Base-by-base conservation (phyloP, 2,888 invertebrate genomes). In the Parochlus steinenii region DNA sequence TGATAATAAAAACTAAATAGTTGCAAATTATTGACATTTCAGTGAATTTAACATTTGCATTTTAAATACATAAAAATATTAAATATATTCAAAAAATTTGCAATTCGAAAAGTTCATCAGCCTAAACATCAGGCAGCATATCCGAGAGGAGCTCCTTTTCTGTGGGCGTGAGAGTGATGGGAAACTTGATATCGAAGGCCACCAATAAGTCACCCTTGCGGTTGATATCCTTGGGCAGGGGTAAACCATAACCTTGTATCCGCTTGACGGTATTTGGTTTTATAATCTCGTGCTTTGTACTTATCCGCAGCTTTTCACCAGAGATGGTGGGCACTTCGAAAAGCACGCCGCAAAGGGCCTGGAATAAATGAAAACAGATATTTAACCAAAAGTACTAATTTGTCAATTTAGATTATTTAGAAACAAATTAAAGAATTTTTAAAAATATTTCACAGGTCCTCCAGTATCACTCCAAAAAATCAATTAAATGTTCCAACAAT, bases 131-230 rank as follows among this genome's bases (percentile, higher is more conserved):
- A 23, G 83, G 83, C 62, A 87, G 65, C 49, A 83, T 80, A 54
- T 92, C 92, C 55, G 73, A 74, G 39, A 95, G 64, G 56, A 90
- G 80, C 61, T 92, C 89, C 64, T 83, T 92, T 39, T 77, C 77
- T 50, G 75, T 74, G 51, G 77, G 71, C 46, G 79, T 69, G 46
- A 92, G 61, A 44, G 72, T 69, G 37, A 87, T 85, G 0, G 95
- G 95, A 63, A 95, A 97, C 57, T 79, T 80, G 54, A 97, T 89
- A 63, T 93, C 92, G 56, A 97, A 97, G 41, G 82, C 81, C 24
- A 97, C 83, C 40, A 97, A 66, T 11, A 97, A 67, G 62, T 95
- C 93, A 40, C 95, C 95, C 58, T 82, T 79, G 50, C 82, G 69
- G 22, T 78, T 73, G 4, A 86, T 82, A 53, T 93, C 92, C 63